Evolutionary conservation across 2,113 vertebrate species (phyloP), one percentile per base, ranked within the genome.

Genomic region (Alouatta palliata): DNA sequence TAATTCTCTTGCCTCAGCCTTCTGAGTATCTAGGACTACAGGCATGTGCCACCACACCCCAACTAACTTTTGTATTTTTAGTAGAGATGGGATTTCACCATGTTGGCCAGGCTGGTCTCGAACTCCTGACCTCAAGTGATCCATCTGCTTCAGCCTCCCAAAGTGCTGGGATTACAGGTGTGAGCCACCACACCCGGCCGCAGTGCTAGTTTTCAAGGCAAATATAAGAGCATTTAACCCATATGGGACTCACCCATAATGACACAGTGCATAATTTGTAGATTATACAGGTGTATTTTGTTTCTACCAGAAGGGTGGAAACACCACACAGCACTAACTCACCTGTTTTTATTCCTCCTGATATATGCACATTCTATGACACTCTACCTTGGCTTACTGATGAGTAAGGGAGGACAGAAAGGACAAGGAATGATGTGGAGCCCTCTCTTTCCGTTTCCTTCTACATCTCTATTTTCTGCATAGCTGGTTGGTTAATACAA

Each of bases 301-400:
- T 32, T 79, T 47, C 66, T 45, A 56, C 30, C 37, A 56, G 37
- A 70, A 87, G 3, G 12, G 11, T 49, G 30, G 8, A 52, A 43
- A 77, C 27, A 23, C 13, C 6, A 11, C 2, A 25, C 35, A 54
- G 32, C 43, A 35, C 6, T 8, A 10, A 16, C 43, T 47, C 27
- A 21, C 1, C 30, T 11, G 19, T 58, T 45, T 58, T 27, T 54
- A 40, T 17, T 66, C 58, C 71, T 68, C 32, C 19, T 92, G 40
- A 21, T 9, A 2, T 2, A 43, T 1, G 6, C 54, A 14, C 0
- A 8, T 58, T 49, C 70, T 49, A 6, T 23, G 1, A 66, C 27
- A 37, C 23, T 32, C 52, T 61, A 20, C 43, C 76, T 37, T 64
- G 71, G 32, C 52, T 49, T 27, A 30, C 16, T 9, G 70, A 37